phyloP scores from a whole-genome alignment of 1,140 invertebrate species.

The Drosophila simulans region DNA sequence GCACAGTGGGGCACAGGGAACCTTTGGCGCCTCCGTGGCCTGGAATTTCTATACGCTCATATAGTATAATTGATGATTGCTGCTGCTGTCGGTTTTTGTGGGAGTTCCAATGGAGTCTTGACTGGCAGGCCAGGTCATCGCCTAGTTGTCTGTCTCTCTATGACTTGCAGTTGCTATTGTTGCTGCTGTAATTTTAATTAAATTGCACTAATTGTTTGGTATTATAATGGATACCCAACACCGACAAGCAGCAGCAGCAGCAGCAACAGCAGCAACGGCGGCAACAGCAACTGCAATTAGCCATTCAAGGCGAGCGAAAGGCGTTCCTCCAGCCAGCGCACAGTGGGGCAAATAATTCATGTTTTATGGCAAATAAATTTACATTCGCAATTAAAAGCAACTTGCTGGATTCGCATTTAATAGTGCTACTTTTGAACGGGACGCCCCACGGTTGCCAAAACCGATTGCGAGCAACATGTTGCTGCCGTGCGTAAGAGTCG shows the following conservation, averaged over 20 bases:
- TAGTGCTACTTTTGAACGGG: conserved; percentile 51
- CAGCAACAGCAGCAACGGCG: background rate
- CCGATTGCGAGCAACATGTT: conserved; percentile 57
- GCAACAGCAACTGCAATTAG: conserved; percentile 59
- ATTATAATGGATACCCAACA: conserved; percentile 71
- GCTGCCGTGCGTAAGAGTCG: conserved; percentile 45
- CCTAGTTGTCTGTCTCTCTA: conserved; percentile 38
- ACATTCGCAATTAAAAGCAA: conserved; percentile 67
- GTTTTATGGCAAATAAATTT: conserved; percentile 61
- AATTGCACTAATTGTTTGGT: conserved; percentile 79
- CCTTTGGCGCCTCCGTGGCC: conserved; percentile 40
- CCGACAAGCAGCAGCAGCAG: conserved; percentile 13
- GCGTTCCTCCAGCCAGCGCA: conserved; percentile 36
- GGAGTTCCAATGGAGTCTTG: conserved; percentile 26
- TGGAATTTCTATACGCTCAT: conserved; percentile 41
- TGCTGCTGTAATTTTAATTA: conserved; percentile 71
- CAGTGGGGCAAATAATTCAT: conserved; percentile 59
- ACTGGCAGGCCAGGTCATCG: conserved; percentile 75
- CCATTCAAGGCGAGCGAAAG: conserved; percentile 63
- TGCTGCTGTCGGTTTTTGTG: conserved; percentile 18
- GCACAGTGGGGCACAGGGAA: conserved; percentile 53
- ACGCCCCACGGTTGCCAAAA: conserved; percentile 45
- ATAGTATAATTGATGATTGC: conserved; percentile 58
- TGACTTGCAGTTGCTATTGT: conserved; percentile 67
- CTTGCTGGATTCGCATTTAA: conserved; percentile 73